Base-by-base conservation (phyloP, 2,797 vertebrate species). In the Xenentodon cancila region DNA sequence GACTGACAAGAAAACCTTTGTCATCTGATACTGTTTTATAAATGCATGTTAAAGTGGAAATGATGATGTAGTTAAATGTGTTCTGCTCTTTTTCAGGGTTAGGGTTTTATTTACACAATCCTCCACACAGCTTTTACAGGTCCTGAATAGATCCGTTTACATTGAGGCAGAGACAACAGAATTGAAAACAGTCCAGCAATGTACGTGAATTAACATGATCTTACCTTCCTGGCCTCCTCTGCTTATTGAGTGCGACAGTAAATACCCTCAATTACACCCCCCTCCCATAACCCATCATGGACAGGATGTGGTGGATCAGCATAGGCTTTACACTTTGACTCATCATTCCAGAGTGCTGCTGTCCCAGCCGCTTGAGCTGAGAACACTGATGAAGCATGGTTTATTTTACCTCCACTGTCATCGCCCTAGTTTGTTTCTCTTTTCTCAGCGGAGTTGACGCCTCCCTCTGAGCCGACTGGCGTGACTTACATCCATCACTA, bases 381-480 rank as follows among this genome's bases (percentile, higher is more conserved):
- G 67, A 69, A 43, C 59, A 40, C 60, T 18, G 68, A 71, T 64
- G 65, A 73, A 83, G 68, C 73, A 53, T 63, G 49, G 84, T 90
- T 90, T 88, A 86, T 88, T 88, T 91, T 85, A 84, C 75, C 79
- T 79, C 72, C 71, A 13, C 64, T 75, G 71, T 83, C 78, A 74
- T 80, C 82, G 63, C 83, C 54, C 43, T 51, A 42, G 79, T 83
- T 89, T 87, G 88, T 90, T 91, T 86, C 59, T 82, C 73, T 87
- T 84, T 84, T 44, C 52, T 72, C 8, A 1, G 56, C 18, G 37
- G 73, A 67, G 71, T 72, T 67, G 73, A 79, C 55, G n/a, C 74
- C 76, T 74, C 68, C 51, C 59, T 53, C 59, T 20, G 32, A 74
- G 48, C 53, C 57, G 63, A 50, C 48, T 50, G 59, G 67, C 79